Evolutionary conservation across 1,140 invertebrate species (phyloP), one percentile per base, ranked within the genome.

Genomic region (Drosophila aff.): DNA sequence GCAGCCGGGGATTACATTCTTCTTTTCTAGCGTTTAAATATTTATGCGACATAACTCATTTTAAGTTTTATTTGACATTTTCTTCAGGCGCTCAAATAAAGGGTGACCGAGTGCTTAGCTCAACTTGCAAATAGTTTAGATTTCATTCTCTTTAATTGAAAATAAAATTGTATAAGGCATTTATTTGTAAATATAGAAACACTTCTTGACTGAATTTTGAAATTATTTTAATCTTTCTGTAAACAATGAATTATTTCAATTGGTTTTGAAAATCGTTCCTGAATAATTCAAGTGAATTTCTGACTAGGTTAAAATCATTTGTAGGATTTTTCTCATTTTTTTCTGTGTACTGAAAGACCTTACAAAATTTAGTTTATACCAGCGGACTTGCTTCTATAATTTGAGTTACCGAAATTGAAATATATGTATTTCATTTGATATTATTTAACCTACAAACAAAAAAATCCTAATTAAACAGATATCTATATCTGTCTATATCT

Each of bases 41-140:
- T 55, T 40, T 55, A 40, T 55, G 36, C 15, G 21, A 40, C 53
- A 55, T 55, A 55, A 55, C 53, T 55, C 33, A 40, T 40, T 55
- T 16, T 40, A n/a, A 23, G 33, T 55, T 55, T 23, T 36, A 55
- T 40, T 55, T 55, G 33, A 55, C 36, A 55, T 55, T 55, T 38
- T 23, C 53, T 16, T 7, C 15, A 23, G 33, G 33, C 13, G 15
- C 52, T 38, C 18, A 16, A 38, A 4, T 16, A 21, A 36, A 52
- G 16, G 13, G 31, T 7, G 11, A 21, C 2, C 8, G 2, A 2
- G 1, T 10, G 3, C 21, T 16, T 6, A n/a, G n/a, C n/a, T n/a
- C n/a, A n/a, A n/a, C n/a, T n/a, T n/a, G n/a, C n/a, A n/a, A n/a
- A n/a, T n/a, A n/a, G 2, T 13, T 53, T 2, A 9, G 2, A 26